Base-by-base conservation (phyloP, 2,888 invertebrate species). In the Drosophila setosimentum region DNA sequence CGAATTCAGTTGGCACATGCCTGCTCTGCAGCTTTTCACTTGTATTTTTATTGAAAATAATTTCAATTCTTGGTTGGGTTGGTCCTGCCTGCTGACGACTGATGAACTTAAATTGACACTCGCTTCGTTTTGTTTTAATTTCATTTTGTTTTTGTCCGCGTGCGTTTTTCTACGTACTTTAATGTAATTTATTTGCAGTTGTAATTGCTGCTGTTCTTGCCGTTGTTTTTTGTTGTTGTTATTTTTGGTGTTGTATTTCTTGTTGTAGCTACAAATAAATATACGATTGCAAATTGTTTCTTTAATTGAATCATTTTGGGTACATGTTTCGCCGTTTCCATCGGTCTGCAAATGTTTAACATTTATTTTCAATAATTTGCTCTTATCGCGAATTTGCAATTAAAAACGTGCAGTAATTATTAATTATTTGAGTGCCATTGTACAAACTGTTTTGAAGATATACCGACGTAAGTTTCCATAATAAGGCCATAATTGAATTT, bases 61-160 rank as follows among this genome's bases (percentile, higher is more conserved):
- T 80, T 83, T 78, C 72, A 68, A 78, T 78, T 76, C 76, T 63
- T 66, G n/a, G n/a, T n/a, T 65, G 61, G 57, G 54, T 50, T 50
- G 32, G 40, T 62, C 60, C 48, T 58, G 58, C 59, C 55, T 42
- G 55, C 54, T 49, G 55, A 50, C 68, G 69, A 58, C 87, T 87
- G 89, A 84, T 87, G 87, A 84, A 89, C 89, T 85, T 89, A 84
- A 87, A 89, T 77, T 80, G 89, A 85, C 89, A 84, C 80, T 82
- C 59, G 73, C 71, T 58, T 76, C 60, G 68, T 68, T 83, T 80
- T 70, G 70, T 70, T 60, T 76, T 45, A 42, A 48, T 68, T 80
- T 57, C 32, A 69, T 69, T 59, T 49, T 21, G 42, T 60, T 68
- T 73, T 72, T 35, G 64, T 48, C 33, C 49, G 24, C 42, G 45